Percentiles rank a stretch among this genome's conserved stretches.
phyloP scores from a whole-genome alignment of 1,140 invertebrate genomes.

The Choristoneura fumiferana region DNA sequence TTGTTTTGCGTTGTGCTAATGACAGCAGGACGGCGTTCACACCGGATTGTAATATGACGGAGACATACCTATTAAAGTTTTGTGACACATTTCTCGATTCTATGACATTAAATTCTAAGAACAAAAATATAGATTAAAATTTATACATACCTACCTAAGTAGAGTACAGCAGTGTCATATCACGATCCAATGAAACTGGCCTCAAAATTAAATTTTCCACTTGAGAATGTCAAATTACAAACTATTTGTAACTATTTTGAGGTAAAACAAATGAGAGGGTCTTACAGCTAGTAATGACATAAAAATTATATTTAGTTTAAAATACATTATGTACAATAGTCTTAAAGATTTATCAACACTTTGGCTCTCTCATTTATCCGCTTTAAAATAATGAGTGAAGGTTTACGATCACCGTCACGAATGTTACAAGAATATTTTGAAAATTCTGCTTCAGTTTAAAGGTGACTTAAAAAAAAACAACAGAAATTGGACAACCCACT shows the following conservation, averaged over 20 bases:
- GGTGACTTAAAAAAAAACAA: too few relatives aligned
- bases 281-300: constrained; percentile 55
- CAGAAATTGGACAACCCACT: too few relatives aligned
- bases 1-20: constrained; percentile 2
- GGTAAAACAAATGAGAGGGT: constrained; percentile 57
- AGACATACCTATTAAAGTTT: too few relatives aligned
- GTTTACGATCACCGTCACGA: not conserved
- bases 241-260: constrained; percentile 56
- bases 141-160: too few relatives aligned
- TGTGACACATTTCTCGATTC: too few relatives aligned
- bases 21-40: not conserved
- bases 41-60: not conserved
- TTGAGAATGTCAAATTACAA: constrained; percentile 35
- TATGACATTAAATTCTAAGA: too few relatives aligned
- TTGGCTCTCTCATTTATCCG: constrained; percentile 62
- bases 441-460: too few relatives aligned
- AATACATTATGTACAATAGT: constrained; percentile 69
- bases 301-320: constrained; percentile 61
- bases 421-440: too few relatives aligned
- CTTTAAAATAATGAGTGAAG: constrained; percentile 65
- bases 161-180: too few relatives aligned
- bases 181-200: too few relatives aligned
- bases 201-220: not conserved
- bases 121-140: too few relatives aligned
- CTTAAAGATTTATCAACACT: constrained; percentile 60